phyloP scores from a whole-genome alignment of 2,113 vertebrate genomes.

The Ramphastos sulfuratus region DNA sequence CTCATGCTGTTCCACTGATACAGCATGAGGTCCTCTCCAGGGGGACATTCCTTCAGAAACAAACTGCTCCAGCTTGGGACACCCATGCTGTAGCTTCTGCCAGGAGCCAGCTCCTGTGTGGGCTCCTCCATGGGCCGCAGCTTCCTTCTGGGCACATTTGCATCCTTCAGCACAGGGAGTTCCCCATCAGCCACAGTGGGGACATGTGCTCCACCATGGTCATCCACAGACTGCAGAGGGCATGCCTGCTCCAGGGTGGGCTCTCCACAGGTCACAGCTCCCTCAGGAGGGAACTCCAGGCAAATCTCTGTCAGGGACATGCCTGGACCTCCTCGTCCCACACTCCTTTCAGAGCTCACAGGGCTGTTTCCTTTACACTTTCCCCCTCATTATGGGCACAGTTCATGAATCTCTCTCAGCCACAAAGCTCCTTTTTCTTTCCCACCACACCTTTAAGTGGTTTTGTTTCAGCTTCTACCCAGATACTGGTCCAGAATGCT shows the following conservation, averaged over 20 bases:
- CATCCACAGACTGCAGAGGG: too few relatives aligned
- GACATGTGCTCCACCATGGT: too few relatives aligned
- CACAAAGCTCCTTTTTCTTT: not conserved
- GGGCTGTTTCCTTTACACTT: fast-evolving
- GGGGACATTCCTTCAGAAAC: not conserved
- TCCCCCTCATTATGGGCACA: not conserved
- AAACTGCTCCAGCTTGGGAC: fast-evolving
- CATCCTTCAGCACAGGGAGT: too few relatives aligned
- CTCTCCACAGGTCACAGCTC: too few relatives aligned
- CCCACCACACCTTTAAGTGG: fast-evolving
- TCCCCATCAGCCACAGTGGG: too few relatives aligned
- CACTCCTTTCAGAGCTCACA: not conserved
- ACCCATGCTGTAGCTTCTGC: not conserved
- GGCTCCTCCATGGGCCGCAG: not conserved
- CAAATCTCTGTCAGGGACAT: not conserved
- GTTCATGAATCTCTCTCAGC: not conserved
- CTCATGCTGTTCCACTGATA: not conserved
- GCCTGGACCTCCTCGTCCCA: not conserved
- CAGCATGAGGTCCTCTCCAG: not conserved
- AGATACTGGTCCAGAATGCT: not conserved
- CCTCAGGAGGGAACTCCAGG: not conserved
- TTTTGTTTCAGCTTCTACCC: not conserved
- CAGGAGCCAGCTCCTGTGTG: too few relatives aligned
- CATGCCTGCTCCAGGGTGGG: too few relatives aligned
- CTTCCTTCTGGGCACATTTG: not conserved